A percentile compares a stretch with the other conserved stretches of the same genome.
Evolutionary conservation across 92 coral and sea anemone species (phyloP).

Genomic region (Anthopleura xanthogrammica): DNA sequence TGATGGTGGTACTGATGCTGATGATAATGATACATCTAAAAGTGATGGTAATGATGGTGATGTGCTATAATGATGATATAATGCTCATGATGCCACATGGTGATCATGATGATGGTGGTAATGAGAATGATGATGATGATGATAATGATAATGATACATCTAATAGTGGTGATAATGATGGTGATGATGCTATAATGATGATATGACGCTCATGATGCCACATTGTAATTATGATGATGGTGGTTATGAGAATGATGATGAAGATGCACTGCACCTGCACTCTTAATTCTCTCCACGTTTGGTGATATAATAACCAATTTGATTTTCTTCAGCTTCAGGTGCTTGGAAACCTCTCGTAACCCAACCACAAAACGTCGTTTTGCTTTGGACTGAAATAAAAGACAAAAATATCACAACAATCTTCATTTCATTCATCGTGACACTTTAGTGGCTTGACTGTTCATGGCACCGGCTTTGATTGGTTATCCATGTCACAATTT

Average conservation of each 20-base stretch:
- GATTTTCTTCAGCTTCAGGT: slow-evolving; percentile 76
- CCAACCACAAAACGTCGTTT: slow-evolving; percentile 88
- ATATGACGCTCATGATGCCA: background rate
- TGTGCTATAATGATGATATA: background rate
- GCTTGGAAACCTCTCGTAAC: slow-evolving; percentile 85
- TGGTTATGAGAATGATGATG: background rate
- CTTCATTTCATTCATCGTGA: background rate
- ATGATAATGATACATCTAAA: background rate
- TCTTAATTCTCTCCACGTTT: slow-evolving; percentile 84
- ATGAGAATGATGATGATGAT: background rate
- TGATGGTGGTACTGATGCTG: background rate
- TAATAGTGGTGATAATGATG: background rate
- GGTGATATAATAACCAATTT: slow-evolving; percentile 91
- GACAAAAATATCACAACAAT: background rate
- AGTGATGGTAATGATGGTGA: background rate
- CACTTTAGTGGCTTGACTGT: no score
- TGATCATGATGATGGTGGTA: background rate
- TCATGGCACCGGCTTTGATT: no score
- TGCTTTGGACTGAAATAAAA: slow-evolving; percentile 68
- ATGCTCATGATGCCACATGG: background rate
- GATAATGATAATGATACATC: background rate
- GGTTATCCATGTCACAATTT: no score
- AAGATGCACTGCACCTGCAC: slow-evolving; percentile 74
- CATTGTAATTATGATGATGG: background rate
- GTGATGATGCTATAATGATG: background rate